Conservation (phyloP, 2,888 invertebrate genomes). For the Orthosia cruda region DNA sequence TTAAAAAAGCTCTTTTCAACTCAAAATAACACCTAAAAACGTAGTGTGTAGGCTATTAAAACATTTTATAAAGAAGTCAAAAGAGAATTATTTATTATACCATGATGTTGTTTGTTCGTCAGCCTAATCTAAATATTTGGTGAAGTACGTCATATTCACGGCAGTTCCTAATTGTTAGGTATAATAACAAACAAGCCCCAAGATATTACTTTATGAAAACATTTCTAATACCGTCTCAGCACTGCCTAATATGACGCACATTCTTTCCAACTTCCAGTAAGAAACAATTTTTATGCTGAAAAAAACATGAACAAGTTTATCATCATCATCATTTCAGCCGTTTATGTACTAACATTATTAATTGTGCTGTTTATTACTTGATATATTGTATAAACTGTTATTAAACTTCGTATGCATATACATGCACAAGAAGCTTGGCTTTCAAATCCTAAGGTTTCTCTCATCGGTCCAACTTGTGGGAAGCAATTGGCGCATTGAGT, state of each 20-base stretch:
- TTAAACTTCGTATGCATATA: not conserved
- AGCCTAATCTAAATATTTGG: conserved; percentile 1
- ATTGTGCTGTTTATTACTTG: not conserved
- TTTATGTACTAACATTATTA: not conserved
- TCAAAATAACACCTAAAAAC: not conserved
- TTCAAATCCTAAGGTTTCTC: no score
- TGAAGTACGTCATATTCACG: conserved; percentile 2
- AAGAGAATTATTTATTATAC: conserved; percentile 1
- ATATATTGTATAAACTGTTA: not conserved
- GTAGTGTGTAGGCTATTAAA: not conserved
- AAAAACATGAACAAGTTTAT: conserved; percentile 2
- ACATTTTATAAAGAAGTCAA: not conserved
- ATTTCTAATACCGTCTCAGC: conserved; percentile 4
- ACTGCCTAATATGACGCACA: conserved; percentile 19
- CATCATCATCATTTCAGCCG: no score
- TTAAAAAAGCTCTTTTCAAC: not conserved
- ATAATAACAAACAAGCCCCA: conserved; percentile 11
- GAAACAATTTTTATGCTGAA: conserved; percentile 14
- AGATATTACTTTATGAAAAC: conserved; percentile 15
- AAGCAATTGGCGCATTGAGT: no score
- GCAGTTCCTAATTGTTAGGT: not conserved
- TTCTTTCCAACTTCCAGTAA: not conserved
- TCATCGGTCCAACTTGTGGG: no score
- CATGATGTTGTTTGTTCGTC: not conserved
- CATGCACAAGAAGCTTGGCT: no score